Percentiles rank a stretch among this genome's conserved stretches.
Evolutionary conservation across 2,888 invertebrate species (phyloP).

Genomic region (Philonicus albiceps): DNA sequence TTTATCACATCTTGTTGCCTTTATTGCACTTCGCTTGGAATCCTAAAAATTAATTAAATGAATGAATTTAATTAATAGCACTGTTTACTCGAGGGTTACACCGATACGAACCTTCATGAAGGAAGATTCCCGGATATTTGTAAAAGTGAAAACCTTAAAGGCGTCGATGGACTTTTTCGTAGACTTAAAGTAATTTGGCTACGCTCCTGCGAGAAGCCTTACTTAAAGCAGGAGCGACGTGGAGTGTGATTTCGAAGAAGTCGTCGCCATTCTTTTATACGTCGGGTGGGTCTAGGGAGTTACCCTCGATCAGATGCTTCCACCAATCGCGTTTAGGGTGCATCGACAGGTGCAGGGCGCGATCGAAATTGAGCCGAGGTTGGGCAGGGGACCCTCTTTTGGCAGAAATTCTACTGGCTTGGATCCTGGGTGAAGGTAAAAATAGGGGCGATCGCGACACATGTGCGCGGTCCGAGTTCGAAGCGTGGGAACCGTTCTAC

Average conservation of each 20-base stretch:
- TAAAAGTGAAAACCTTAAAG: neutral
- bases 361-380: neutral
- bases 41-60: neutral
- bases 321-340: neutral
- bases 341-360: neutral
- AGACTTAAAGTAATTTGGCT: neutral
- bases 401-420: neutral
- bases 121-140: neutral
- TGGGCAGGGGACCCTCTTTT: neutral
- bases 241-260: neutral
- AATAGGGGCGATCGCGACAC: neutral
- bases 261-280: neutral
- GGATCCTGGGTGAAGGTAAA: neutral
- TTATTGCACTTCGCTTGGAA: neutral
- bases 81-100: neutral
- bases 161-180: neutral
- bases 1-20: neutral
- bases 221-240: neutral
- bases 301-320: neutral
- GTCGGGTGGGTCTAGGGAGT: neutral
- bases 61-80: neutral
- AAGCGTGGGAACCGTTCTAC: neutral
- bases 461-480: neutral
- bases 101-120: neutral
- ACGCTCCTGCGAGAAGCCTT: neutral